phyloP scores from a whole-genome alignment of 2,888 invertebrate genomes.

The Ennomos erosarius region DNA sequence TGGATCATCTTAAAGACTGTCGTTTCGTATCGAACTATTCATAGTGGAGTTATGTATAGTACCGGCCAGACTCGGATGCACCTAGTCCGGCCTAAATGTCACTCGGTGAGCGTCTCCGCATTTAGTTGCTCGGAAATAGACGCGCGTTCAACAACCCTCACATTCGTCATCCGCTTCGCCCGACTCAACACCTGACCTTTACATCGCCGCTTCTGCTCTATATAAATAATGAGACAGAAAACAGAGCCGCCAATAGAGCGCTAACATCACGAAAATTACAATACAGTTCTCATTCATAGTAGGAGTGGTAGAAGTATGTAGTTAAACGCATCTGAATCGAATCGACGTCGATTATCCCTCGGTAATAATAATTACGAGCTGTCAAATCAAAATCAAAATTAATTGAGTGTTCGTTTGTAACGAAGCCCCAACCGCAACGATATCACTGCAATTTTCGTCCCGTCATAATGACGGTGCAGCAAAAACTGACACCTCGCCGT shows the following conservation, averaged over 20 bases:
- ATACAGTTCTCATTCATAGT: slow-evolving; percentile 19
- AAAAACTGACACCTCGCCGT: slow-evolving; percentile 71
- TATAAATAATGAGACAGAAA: slow-evolving; percentile 40
- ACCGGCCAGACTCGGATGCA: slow-evolving; percentile 69
- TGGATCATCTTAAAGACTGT: slow-evolving; percentile 16
- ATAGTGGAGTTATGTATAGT: slow-evolving; percentile 19
- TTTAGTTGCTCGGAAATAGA: slow-evolving; percentile 84
- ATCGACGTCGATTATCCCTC: slow-evolving; percentile 44
- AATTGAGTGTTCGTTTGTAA: slow-evolving; percentile 70
- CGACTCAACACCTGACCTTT: slow-evolving; percentile 62
- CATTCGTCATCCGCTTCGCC: slow-evolving; percentile 70
- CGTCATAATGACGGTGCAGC: slow-evolving; percentile 75
- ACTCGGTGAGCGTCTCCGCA: slow-evolving; percentile 76
- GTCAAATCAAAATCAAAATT: slow-evolving; percentile 75
- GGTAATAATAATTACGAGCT: slow-evolving; percentile 49
- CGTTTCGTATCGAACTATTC: slow-evolving; percentile 13
- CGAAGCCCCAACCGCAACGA: slow-evolving; percentile 58
- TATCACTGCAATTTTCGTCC: slow-evolving; percentile 67
- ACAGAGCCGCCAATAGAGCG: slow-evolving; percentile 48
- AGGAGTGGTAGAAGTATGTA: too few species aligned
- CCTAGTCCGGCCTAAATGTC: slow-evolving; percentile 81
- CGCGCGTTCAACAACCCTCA: slow-evolving; percentile 82
- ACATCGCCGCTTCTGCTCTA: slow-evolving; percentile 59
- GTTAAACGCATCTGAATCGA: slow-evolving; percentile 5
- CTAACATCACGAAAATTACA: slow-evolving; percentile 37